Evolutionary conservation across 1,140 invertebrate species (phyloP).

Genomic region (Nebria ingens): DNA sequence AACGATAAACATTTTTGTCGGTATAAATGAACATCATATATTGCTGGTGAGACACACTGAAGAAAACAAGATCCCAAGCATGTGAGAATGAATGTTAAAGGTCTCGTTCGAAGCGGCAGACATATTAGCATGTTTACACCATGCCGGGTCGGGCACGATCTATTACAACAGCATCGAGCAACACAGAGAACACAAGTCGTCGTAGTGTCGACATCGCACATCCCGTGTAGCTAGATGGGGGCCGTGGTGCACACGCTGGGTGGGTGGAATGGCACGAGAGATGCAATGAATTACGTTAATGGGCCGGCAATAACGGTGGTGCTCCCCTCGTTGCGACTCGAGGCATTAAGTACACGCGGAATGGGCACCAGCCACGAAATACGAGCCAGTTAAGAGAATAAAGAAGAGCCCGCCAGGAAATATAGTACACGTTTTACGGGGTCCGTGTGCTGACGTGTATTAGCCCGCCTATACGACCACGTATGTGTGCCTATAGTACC

Average conservation of each 20-base stretch:
- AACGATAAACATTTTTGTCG: too few species aligned
- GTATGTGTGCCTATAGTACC: too few species aligned
- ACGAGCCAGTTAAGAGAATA: slow-evolving; percentile 32
- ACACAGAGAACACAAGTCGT: too few species aligned
- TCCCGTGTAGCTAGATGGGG: too few species aligned
- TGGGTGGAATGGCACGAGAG: slow-evolving; percentile 15
- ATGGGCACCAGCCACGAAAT: slow-evolving; percentile 28
- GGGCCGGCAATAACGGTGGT: slow-evolving; percentile 27
- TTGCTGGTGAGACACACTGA: too few species aligned
- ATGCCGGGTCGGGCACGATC: slow-evolving; percentile 16
- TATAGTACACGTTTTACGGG: slow-evolving; percentile 28
- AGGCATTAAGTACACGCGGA: slow-evolving; percentile 29
- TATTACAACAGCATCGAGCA: too few species aligned
- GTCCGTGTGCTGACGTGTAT: slow-evolving; percentile 27
- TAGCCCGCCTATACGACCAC: slow-evolving; percentile 29
- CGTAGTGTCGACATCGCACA: neutral
- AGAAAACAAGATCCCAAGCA: too few species aligned
- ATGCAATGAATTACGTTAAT: slow-evolving; percentile 34
- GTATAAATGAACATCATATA: too few species aligned
- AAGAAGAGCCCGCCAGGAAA: slow-evolving; percentile 27
- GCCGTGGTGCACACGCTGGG: neutral
- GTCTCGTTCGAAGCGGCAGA: too few species aligned
- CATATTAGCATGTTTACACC: slow-evolving; percentile 18
- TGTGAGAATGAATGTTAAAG: too few species aligned
- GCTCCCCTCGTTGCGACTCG: slow-evolving; percentile 24